Evolutionary conservation across 1,140 invertebrate genomes (phyloP).

Genomic region (Euwallacea fornicatus): DNA sequence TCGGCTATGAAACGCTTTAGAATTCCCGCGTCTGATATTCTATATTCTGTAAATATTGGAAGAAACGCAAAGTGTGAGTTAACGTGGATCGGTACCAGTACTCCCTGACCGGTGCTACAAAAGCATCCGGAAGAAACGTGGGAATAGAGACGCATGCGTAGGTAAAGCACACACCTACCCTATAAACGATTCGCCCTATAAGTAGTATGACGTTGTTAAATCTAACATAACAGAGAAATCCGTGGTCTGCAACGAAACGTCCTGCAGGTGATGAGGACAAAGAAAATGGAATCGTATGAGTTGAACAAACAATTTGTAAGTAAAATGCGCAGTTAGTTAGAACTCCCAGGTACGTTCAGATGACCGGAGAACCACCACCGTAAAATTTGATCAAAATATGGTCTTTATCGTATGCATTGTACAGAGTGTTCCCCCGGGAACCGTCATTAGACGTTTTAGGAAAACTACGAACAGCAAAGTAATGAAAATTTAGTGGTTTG

Average conservation of each 20-base stretch:
- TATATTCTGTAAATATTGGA: neutral
- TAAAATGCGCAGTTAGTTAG: neutral
- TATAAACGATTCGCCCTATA: no score
- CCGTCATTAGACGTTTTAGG: no score
- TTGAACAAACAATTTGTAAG: conserved; percentile 11
- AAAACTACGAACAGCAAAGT: no score
- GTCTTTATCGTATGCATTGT: no score
- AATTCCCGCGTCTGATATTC: neutral
- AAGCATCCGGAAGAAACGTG: no score
- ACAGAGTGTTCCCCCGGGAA: no score
- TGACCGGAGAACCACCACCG: neutral
- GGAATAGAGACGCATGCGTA: no score
- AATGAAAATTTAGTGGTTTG: no score
- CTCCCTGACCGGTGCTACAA: no score
- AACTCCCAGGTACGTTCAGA: neutral
- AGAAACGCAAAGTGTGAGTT: neutral
- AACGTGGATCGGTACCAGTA: no score
- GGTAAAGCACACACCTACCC: no score
- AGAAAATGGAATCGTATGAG: neutral
- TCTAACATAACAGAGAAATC: conserved; percentile 28
- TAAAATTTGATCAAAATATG: neutral
- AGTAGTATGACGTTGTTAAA: no score
- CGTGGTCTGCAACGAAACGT: conserved; percentile 21
- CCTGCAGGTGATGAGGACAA: neutral
- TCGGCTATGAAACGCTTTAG: conserved; percentile 9